Conservation (phyloP, 2,113 vertebrate genomes). For the Dendropsophus ebraccatus region DNA sequence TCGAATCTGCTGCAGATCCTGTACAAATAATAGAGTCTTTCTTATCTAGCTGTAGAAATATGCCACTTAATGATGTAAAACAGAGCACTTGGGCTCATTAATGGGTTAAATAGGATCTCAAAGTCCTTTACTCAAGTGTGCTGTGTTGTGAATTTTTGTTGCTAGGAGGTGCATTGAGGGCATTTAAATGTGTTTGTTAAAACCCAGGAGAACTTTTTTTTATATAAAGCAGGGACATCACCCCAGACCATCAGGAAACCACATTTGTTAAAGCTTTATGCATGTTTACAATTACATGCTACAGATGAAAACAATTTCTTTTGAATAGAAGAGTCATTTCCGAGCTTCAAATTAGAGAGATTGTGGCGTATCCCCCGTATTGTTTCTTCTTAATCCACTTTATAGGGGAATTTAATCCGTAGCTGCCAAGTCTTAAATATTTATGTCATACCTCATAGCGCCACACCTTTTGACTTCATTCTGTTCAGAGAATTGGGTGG, state of each 20-base stretch:
- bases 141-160: not conserved
- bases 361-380: not conserved
- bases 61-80: too few species aligned
- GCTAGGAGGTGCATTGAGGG: not conserved
- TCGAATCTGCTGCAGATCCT: too few species aligned
- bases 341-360: conserved; percentile 35
- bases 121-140: not conserved
- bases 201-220: not conserved
- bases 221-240: conserved; percentile 31
- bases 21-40: too few species aligned
- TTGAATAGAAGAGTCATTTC: conserved; percentile 43
- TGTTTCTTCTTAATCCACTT: conserved; percentile 22
- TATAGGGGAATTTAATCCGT: conserved; percentile 14
- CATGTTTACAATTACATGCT: conserved; percentile 36
- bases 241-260: not conserved
- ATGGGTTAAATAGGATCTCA: not conserved
- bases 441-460: conserved; percentile 28
- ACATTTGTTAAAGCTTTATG: conserved; percentile 26
- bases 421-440: conserved; percentile 42
- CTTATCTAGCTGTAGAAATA: too few species aligned
- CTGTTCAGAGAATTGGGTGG: not conserved
- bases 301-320: conserved; percentile 53
- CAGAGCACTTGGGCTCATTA: not conserved
- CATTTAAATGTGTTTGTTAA: not conserved
- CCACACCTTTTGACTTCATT: conserved; percentile 6